phyloP scores from a whole-genome alignment of 1,140 invertebrate species.

The Aphis gossypii region DNA sequence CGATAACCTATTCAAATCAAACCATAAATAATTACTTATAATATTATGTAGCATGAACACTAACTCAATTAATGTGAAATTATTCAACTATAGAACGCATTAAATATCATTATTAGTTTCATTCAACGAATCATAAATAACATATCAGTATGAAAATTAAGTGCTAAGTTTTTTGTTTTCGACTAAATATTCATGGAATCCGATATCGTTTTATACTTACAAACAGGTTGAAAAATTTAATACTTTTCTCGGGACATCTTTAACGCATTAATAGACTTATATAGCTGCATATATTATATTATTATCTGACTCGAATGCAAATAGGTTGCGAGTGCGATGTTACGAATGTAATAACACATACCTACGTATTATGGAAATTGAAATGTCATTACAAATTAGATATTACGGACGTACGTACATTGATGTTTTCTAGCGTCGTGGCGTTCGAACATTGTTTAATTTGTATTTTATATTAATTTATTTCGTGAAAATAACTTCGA shows the following conservation, averaged over 20 bases:
- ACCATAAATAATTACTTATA: neutral
- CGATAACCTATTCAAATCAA: neutral
- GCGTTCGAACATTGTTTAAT: neutral
- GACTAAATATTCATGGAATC: neutral
- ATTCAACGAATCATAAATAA: neutral
- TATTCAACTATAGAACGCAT: neutral
- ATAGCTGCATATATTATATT: neutral
- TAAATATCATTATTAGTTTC: neutral
- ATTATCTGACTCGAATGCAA: neutral
- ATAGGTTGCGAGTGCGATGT: neutral
- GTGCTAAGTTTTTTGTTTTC: too few species aligned
- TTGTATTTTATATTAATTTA: neutral
- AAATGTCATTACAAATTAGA: neutral
- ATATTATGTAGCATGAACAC: neutral
- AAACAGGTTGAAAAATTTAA: neutral
- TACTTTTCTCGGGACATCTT: neutral
- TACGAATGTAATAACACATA: neutral
- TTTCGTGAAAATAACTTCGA: neutral
- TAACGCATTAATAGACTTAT: neutral
- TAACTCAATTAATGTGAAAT: neutral
- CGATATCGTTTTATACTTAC: neutral
- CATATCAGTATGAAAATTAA: neutral
- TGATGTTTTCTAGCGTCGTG: neutral
- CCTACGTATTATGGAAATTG: neutral
- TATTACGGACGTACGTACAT: neutral